Evolutionary conservation across 37 sponge, comb jelly and placozoan species (phyloP).

Genomic region (Theonella swinhoei): DNA sequence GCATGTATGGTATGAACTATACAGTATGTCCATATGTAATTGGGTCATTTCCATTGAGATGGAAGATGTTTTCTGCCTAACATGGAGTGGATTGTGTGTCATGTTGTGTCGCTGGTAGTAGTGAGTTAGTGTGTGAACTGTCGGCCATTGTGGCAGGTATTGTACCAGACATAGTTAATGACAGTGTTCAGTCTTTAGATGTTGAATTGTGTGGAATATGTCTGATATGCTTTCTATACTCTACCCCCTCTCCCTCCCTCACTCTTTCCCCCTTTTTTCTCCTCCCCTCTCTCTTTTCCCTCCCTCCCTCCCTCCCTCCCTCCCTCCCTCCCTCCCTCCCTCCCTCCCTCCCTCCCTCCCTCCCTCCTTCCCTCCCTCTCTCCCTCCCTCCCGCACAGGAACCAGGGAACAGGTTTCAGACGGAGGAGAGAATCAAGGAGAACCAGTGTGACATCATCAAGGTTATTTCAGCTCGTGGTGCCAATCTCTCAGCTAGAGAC

Average conservation of each 20-base stretch:
- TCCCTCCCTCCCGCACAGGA: constrained; percentile 2
- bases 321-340: constrained; percentile 11
- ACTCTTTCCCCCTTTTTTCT: constrained; percentile 10
- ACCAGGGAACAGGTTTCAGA: constrained; percentile 1
- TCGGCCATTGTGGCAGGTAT: too few relatives aligned
- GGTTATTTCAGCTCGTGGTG: constrained; percentile 51
- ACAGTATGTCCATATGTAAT: too few relatives aligned
- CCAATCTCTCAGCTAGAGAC: constrained; percentile 30
- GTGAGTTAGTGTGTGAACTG: too few relatives aligned
- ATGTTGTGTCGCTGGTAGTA: too few relatives aligned
- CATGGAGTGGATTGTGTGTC: background rate
- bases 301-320: background rate
- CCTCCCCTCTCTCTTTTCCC: constrained; percentile 1
- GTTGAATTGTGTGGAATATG: too few relatives aligned
- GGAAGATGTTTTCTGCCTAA: too few relatives aligned
- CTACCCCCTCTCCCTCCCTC: background rate
- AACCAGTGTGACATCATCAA: constrained; percentile 53
- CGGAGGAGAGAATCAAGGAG: constrained; percentile 19
- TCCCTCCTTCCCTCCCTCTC: background rate
- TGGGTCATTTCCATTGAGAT: too few relatives aligned
- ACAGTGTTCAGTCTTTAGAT: too few relatives aligned
- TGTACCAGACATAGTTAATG: too few relatives aligned
- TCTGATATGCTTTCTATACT: too few relatives aligned
- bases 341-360: background rate
- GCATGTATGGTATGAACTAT: too few relatives aligned